These are phyloP conservation scores for Percopsis transmontana DNA, from an alignment of 2,113 vertebrate species.

Conservation along the genomic window DNA sequence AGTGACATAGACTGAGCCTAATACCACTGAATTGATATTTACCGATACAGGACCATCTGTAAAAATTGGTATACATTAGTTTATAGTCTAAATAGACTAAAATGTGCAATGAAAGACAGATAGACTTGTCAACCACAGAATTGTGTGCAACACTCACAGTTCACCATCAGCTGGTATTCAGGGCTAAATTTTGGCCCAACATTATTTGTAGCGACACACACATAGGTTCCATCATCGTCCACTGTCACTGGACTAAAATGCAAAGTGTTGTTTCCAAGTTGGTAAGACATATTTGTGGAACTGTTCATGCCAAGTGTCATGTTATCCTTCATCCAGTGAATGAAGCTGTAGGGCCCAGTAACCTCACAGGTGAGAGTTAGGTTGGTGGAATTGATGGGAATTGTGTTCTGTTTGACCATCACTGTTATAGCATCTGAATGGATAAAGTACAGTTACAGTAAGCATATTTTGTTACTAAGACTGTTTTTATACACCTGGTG, in stretches of 20 bases:
- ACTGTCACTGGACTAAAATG: conserved; percentile 56
- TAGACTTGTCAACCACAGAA: neutral
- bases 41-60: conserved; percentile 65
- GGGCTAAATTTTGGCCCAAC: conserved; percentile 35
- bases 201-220: conserved; percentile 61
- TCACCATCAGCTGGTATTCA: conserved; percentile 46
- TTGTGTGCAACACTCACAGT: conserved; percentile 65
- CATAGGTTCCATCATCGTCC: conserved; percentile 54
- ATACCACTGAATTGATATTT: conserved; percentile 4
- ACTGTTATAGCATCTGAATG: conserved; percentile 62
- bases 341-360: conserved; percentile 39
- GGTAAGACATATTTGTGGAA: conserved; percentile 7
- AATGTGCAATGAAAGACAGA: neutral
- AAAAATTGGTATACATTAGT: conserved; percentile 10
- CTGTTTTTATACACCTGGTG: no score
- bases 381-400: conserved; percentile 48
- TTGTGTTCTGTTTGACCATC: conserved; percentile 26
- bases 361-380: conserved; percentile 67
- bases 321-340: conserved; percentile 64
- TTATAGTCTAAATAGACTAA: neutral
- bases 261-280: conserved; percentile 36
- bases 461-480: neutral
- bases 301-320: conserved; percentile 2
- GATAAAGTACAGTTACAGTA: conserved; percentile 2
- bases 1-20: rapidly evolving